Evolutionary conservation across 2,888 invertebrate species (phyloP), one percentile per base, ranked within the genome.

Genomic region (Coronaproctus castanopsis): DNA sequence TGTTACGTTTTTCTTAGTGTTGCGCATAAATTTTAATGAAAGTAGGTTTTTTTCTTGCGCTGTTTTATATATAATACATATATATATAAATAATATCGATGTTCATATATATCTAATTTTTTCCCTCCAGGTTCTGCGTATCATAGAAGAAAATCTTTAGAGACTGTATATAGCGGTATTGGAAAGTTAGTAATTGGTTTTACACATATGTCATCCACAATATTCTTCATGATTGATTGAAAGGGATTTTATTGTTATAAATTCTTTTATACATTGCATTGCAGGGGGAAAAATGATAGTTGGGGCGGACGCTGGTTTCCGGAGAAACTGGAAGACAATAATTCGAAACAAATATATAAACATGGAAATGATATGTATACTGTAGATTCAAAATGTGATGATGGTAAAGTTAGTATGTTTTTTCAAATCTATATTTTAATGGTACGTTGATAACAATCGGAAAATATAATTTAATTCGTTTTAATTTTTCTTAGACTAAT

Each of bases 341-440:
- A 69, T 0, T 67, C 69, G 19, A 24, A n/a, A 22, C 51, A 8
- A 2, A 52, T 55, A 8, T 59, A 55, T 22, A 5, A 50, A 14
- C 19, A 52, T n/a, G 59, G 61, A 50, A 64, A 71, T 57, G 74
- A 76, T 65, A 72, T 82, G 81, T 81, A 81, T 2, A 69, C 74
- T 48, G 65, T 71, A 23, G 70, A 71, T 57, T 63, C 67, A 1
- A 63, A 71, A 1, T 85, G 85, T 69, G 85, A 85, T 69, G 78
- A 84, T 73, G 84, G 76, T 55, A 76, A 78, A 71, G 83, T 83
- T 70, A 67, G 63, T 61, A 24, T 62, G 55, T 22, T 56, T 49
- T n/a, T 52, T 20, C 52, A 21, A 53, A 22, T 14, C 24, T 36
- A 8, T 36, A 5, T 36, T 8, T 36, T 8, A 36, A 36, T 14